These are phyloP conservation scores for Pogonognathellus flavescens DNA, from an alignment of 1,140 invertebrate genomes.

Conservation along the genomic window DNA sequence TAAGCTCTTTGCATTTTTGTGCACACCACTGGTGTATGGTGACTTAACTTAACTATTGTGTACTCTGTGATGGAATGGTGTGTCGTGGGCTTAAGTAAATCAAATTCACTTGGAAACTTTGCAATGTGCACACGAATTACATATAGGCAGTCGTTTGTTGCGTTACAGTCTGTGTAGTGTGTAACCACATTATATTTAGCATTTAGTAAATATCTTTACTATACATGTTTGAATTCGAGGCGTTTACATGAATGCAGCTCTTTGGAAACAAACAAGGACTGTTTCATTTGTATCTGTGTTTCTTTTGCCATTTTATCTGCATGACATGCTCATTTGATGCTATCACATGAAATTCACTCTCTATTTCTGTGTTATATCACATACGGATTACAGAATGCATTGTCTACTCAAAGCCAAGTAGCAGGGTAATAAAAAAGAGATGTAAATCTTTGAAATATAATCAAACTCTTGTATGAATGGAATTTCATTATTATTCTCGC, in stretches of 20 bases:
- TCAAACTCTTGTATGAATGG: conserved; percentile 21
- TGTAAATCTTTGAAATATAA: background rate
- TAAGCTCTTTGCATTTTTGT: no score
- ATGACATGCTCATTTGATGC: conserved; percentile 5
- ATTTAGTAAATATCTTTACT: background rate
- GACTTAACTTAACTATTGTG: no score
- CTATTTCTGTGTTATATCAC: conserved; percentile 22
- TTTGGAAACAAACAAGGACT: background rate
- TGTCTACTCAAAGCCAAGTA: background rate
- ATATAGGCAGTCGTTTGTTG: no score
- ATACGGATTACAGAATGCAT: background rate
- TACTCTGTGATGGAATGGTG: no score
- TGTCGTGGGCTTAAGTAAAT: no score
- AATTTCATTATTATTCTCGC: conserved; percentile 8
- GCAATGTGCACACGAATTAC: no score
- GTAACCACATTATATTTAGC: no score
- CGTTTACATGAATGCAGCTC: background rate
- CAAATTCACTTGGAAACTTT: no score
- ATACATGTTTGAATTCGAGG: background rate
- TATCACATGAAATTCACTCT: background rate
- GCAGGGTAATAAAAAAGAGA: background rate
- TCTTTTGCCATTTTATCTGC: conserved; percentile 8
- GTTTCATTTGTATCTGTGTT: conserved; percentile 19
- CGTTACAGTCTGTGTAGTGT: no score
- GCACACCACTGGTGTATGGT: no score